phyloP scores from a whole-genome alignment of 1,140 invertebrate species.

The Monomorium pharaonis region DNA sequence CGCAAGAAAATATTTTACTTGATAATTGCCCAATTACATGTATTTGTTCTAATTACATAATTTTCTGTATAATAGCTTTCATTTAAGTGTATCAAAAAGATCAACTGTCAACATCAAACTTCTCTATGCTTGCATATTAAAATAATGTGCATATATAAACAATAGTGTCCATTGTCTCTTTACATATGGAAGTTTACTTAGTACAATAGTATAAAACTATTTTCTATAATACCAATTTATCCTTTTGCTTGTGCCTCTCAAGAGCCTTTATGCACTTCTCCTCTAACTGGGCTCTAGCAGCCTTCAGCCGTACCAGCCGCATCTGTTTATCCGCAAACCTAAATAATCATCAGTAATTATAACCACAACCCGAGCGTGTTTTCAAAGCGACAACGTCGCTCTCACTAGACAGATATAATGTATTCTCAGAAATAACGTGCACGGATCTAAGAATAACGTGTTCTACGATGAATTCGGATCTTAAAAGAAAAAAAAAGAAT shows the following conservation, averaged over 20 bases:
- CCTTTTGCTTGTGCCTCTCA: constrained; percentile 86
- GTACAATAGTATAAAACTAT: constrained; percentile 15
- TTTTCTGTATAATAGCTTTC: background rate
- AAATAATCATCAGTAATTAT: constrained; percentile 34
- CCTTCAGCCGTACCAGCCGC: constrained; percentile 86
- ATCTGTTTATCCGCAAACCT: constrained; percentile 89
- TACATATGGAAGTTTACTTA: constrained; percentile 25
- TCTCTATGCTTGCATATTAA: background rate
- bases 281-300: constrained; percentile 86
- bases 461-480: background rate
- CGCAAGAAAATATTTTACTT: constrained; percentile 3
- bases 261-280: constrained; percentile 87
- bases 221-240: constrained; percentile 85
- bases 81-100: constrained; percentile 2
- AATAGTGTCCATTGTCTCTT: background rate
- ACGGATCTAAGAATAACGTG: background rate
- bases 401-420: background rate
- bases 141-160: background rate
- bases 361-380: background rate
- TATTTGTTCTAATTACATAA: background rate
- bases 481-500: background rate
- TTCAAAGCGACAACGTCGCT: background rate
- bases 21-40: background rate
- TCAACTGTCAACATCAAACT: background rate
- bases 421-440: background rate